Evolutionary conservation across 1,140 invertebrate species (phyloP), one percentile per base, ranked within the genome.

Genomic region (Coptotermes formosanus): DNA sequence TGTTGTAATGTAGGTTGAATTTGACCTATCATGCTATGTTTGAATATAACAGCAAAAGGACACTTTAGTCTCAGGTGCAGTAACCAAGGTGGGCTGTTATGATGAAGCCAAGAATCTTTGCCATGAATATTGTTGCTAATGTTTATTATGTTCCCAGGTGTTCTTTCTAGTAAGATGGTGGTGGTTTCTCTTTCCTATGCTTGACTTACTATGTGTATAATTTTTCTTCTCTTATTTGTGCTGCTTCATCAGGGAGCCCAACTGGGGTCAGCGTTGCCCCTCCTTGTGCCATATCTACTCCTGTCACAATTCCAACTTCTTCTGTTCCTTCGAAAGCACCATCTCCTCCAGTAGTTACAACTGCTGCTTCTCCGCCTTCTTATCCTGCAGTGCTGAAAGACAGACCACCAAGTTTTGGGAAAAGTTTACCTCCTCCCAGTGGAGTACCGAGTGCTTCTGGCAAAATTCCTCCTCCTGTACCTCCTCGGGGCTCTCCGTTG

Each of bases 381-480:
- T 95, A 95, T 89, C 95, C 95, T 69, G 94, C 95, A 4, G 94
- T 96, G n/a, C 91, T 96, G 87, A 95, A 95, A 91, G 95, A 95
- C 87, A 92, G 94, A 85, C 89, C 88, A 32, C 88, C 87, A 86
- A 87, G 84, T 87, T 87, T 88, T 86, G 87, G 87, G 85, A 85
- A 87, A 87, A 85, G 89, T 86, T 83, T 55, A 52, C n/a, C 52
- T 9, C 23, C 86, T n/a, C n/a, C 86, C 14, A 23, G 45, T 59
- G 90, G 86, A 90, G 90, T 38, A 90, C 90, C 83, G 38, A 90
- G 86, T 90, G 90, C 43, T 90, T 90, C 83, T 55, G 43, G 82
- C 9, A 94, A 94, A 89, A 93, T 96, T 9, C 96, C 95, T 16
- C 96, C 96, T 44, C 96, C 96, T 23, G 96, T 97, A 30, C 96